Base-by-base conservation (phyloP, 2,797 vertebrate species). In the Cryptoprocta ferox region DNA sequence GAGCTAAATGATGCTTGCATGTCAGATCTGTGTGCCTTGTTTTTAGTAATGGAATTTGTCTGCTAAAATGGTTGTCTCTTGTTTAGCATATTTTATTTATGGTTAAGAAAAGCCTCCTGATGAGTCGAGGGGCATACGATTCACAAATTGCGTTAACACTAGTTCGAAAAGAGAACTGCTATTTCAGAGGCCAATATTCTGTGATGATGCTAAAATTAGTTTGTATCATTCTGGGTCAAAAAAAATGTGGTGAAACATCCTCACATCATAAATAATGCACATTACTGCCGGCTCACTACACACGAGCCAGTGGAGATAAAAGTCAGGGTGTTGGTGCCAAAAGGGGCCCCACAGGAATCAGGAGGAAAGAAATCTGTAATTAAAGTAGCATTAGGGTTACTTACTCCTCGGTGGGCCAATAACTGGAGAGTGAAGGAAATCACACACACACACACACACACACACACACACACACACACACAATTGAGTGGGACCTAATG, bases 311-410 rank as follows among this genome's bases (percentile, higher is more conserved):
- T 28, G 14, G 28, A 70, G 78, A 66, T n/a, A 48, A 50, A 89
- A 96, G 35, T 63, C 37, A 35, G 61, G 8, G 35, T 78, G 19
- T 45, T 14, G 1, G 50, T 71, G 42, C 61, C 83, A 66, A 65
- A 71, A 26, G 13, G 28, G 14, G 13, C 2, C 30, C 37, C 26
- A 0, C 21, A 82, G 80, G 66, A 91, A 24, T 79, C 53, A 87
- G 35, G 37, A 24, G 37, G 32, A 75, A 81, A 94, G 10, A 87
- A 65, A 70, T 61, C 53, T 97, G 96, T 87, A 94, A 94, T 89
- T 97, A 94, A 95, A 93, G 66, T 89, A 68, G 28, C 59, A 66
- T 89, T 71, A 45, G 15, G 84, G 65, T 78, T 89, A 89, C 85
- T 85, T 92, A 79, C 61, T 70, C 94, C 93, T 96, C 96, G 66